A percentile compares a stretch with the other conserved stretches of the same genome.
Conservation (phyloP, 2,113 vertebrate species). For the Cygnus atratus region DNA sequence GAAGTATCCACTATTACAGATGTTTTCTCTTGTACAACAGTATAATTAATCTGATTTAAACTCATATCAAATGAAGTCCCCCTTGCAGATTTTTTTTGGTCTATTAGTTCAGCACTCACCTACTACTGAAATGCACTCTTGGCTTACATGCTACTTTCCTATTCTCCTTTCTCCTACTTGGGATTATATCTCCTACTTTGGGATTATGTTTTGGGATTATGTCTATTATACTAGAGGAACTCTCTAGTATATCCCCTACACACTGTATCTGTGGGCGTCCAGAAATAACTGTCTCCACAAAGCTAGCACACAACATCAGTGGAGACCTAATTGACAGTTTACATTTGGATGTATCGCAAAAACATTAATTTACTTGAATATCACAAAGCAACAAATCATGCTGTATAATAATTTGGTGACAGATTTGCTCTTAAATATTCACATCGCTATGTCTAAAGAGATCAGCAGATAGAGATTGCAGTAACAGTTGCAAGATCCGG, state of each 20-base stretch:
- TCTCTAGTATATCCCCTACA: not conserved
- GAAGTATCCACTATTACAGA: not conserved
- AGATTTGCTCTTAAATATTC: not conserved
- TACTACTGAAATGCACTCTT: not conserved
- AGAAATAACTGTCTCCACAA: not conserved
- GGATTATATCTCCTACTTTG: not conserved
- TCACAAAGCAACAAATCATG: not conserved
- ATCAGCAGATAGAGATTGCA: not conserved
- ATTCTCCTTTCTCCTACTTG: not conserved
- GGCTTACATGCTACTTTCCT: not conserved
- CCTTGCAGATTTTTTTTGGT: not conserved
- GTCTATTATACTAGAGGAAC: not conserved
- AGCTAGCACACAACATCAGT: not conserved
- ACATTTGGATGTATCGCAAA: not conserved
- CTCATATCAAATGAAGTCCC: not conserved
- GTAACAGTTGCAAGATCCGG: accelerated
- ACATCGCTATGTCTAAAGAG: not conserved
- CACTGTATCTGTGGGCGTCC: accelerated
- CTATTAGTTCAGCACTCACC: not conserved
- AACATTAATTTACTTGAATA: not conserved
- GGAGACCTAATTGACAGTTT: not conserved
- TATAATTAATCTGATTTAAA: not conserved
- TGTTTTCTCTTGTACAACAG: not conserved
- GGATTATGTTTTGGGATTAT: not conserved
- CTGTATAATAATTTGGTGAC: not conserved